phyloP scores from a whole-genome alignment of 92 coral and sea anemone genomes.

The Palythoa heliodiscus region DNA sequence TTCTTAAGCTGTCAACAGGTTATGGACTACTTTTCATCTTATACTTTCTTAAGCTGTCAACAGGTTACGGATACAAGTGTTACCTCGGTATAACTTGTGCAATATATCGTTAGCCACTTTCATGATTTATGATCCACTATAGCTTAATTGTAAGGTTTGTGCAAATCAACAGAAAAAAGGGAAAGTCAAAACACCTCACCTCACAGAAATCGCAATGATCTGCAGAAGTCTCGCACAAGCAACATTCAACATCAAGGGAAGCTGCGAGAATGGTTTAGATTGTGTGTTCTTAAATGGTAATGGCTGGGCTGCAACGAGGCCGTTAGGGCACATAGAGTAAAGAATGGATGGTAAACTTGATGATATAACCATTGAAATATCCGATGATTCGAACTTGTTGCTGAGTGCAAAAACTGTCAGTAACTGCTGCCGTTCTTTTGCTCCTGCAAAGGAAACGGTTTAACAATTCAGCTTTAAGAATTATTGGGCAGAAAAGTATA shows the following conservation, averaged over 20 bases:
- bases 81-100: too few species aligned
- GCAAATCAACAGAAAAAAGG: neutral
- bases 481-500: too few species aligned
- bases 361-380: constrained; percentile 72
- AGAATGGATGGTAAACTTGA: constrained; percentile 68
- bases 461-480: too few species aligned
- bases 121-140: too few species aligned
- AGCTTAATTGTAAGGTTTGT: neutral
- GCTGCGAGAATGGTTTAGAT: constrained; percentile 62
- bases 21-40: too few species aligned
- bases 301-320: constrained; percentile 78
- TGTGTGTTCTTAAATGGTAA: constrained; percentile 67
- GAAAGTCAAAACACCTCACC: constrained; percentile 48
- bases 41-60: too few species aligned
- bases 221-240: constrained; percentile 82
- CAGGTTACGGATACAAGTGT: too few species aligned
- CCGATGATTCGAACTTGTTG: constrained; percentile 79
- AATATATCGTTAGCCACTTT: too few species aligned
- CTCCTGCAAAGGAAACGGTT: constrained; percentile 55
- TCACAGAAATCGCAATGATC: constrained; percentile 77
- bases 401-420: constrained; percentile 80
- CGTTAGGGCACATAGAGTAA: constrained; percentile 73
- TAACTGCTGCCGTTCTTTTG: constrained; percentile 79
- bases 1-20: too few species aligned
- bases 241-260: constrained; percentile 73